Conservation (phyloP, 2,888 invertebrate genomes). For the Romanomermis culicivorax region DNA sequence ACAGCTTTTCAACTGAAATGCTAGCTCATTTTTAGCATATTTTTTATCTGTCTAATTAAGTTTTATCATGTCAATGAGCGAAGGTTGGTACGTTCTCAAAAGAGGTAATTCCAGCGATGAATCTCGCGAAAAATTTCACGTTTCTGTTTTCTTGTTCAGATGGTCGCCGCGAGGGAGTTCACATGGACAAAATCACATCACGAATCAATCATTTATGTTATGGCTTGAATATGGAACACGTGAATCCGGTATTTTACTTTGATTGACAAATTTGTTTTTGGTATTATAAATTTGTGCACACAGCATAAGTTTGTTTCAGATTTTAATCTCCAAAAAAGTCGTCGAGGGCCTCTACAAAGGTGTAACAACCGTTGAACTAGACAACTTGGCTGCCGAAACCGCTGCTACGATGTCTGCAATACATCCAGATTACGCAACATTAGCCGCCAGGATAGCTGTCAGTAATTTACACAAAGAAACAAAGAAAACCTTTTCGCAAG, state of each 20-base stretch:
- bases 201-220: slow-evolving; percentile 83
- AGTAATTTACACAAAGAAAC: slow-evolving; percentile 97
- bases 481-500: slow-evolving; percentile 74
- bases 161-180: slow-evolving; percentile 70
- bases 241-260: slow-evolving; percentile 95
- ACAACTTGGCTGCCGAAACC: slow-evolving; percentile 91
- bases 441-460: slow-evolving; percentile 59
- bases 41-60: too few species aligned
- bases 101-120: too few species aligned
- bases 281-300: too few species aligned
- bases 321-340: slow-evolving; percentile 44
- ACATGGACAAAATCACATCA: slow-evolving; percentile 93
- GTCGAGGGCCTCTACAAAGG: slow-evolving; percentile 84
- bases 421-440: slow-evolving; percentile 74
- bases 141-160: slow-evolving; percentile 36
- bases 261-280: too few species aligned
- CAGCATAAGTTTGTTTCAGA: too few species aligned
- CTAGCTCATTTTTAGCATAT: too few species aligned
- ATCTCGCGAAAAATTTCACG: too few species aligned
- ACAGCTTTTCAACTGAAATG: too few species aligned
- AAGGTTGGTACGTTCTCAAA: too few species aligned
- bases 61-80: too few species aligned
- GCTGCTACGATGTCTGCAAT: slow-evolving; percentile 93
- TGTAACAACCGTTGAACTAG: slow-evolving; percentile 84
- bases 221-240: slow-evolving; percentile 78